A percentile compares a stretch with the other conserved stretches of the same genome.
These are phyloP conservation scores for Rousettus leschenaultii DNA, from an alignment of 2,113 vertebrate species.

Conservation along the genomic window DNA sequence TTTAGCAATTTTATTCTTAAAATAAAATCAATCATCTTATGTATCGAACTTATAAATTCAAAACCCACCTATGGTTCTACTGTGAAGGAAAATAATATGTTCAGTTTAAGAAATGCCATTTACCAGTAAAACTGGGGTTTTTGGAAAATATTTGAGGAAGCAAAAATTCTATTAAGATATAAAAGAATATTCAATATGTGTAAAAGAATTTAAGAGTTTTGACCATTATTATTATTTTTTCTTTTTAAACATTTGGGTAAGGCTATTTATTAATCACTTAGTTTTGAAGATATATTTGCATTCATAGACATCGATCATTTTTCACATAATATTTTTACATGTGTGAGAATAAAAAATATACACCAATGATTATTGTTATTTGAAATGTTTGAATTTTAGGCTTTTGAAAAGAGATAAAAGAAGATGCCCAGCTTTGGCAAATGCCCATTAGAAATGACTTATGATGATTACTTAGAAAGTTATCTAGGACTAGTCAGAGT, in stretches of 20 bases:
- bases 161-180: background rate
- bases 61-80: background rate
- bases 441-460: background rate
- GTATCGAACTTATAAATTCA: background rate
- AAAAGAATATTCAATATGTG: background rate
- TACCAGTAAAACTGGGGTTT: background rate
- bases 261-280: background rate
- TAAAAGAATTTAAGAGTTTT: background rate
- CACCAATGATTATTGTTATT: background rate
- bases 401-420: background rate
- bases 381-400: background rate
- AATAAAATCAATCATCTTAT: background rate
- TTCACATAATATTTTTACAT: background rate
- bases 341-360: background rate
- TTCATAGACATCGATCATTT: background rate
- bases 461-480: background rate
- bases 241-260: background rate
- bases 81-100: background rate
- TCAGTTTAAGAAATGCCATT: background rate
- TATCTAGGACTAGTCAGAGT: background rate
- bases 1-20: background rate
- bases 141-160: background rate
- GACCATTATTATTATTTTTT: background rate
- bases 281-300: background rate
- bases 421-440: background rate